Base-by-base conservation (phyloP, 2,888 invertebrate species). In the Nudaria mundana region DNA sequence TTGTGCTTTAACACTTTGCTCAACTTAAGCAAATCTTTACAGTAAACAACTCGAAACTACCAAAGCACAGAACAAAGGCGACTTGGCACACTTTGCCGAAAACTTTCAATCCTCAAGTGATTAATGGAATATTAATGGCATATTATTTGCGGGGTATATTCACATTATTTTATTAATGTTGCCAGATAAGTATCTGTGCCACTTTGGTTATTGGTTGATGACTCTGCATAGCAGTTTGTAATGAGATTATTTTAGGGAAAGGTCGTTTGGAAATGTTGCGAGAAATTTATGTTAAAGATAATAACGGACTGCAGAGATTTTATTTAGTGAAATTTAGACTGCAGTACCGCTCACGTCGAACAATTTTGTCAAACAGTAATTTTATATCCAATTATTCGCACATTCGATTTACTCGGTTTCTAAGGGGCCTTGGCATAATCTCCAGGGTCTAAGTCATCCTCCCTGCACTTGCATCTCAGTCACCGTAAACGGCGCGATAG, bases 101-200 rank as follows among this genome's bases (percentile, higher is more conserved):
- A 57, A 56, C 57, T 63, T 63, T 53, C 49, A 40, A 51, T 46
- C 55, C 52, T 42, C 34, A 20, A n/a, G 28, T 70, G 71, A 71
- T 71, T 70, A 68, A 71, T 71, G 70, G 47, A 40, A 52, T 51
- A 57, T 67, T 71, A 67, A 71, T 70, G 71, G 64, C 57, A 13
- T 47, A 59, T 62, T 64, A 63, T 68, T 62, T 44, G 49, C 44
- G 42, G 41, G n/a, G 36, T 42, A 53, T 34, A 49, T 52, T 43
- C 43, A 48, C 38, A 53, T 59, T 62, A 59, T 59, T 58, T 56
- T 62, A 61, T 58, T 54, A 62, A 56, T 52, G 57, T 44, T 50
- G 37, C 44, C 30, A 56, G 54, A 57, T 56, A 57, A 52, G 44
- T 43, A 53, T 52, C 47, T 37, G 37, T 30, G 12, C 24, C 44